Percentiles rank a stretch among this genome's conserved stretches.
Conservation (phyloP, 2,888 invertebrate genomes). For the Agrotis exclamationis region DNA sequence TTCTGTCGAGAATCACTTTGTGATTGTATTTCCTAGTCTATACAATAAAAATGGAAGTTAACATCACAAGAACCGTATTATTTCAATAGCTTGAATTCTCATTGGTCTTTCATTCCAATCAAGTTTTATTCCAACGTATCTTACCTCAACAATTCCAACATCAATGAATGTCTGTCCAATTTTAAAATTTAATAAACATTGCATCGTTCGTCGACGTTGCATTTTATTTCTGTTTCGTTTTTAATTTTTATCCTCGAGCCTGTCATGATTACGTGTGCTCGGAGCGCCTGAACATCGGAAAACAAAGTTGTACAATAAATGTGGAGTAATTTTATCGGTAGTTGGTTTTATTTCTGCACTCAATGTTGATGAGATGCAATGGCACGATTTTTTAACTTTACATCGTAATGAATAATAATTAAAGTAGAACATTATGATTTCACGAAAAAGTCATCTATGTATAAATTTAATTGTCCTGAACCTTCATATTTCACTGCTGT, state of each 20-base stretch:
- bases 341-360: conserved; percentile 53
- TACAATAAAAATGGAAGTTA: not conserved
- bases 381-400: conserved; percentile 17
- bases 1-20: not conserved
- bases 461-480: not conserved
- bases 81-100: not conserved
- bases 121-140: not conserved
- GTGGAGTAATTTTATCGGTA: conserved; percentile 47
- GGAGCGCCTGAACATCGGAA: conserved; percentile 15
- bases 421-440: not conserved
- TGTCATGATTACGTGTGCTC: conserved; percentile 46
- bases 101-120: not conserved
- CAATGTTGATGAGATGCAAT: conserved; percentile 45
- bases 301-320: conserved; percentile 57
- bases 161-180: conserved; percentile 9
- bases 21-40: not conserved
- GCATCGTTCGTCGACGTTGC: conserved; percentile 23
- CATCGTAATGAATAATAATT: conserved; percentile 12
- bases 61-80: not conserved
- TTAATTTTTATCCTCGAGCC: conserved; percentile 41
- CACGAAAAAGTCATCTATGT: not conserved
- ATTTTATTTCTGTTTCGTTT: conserved; percentile 46
- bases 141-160: not conserved
- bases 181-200: conserved; percentile 20
- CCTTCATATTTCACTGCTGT: conserved; percentile 10